phyloP scores from a whole-genome alignment of 2,797 vertebrate species.

The Malacoraja senta region DNA sequence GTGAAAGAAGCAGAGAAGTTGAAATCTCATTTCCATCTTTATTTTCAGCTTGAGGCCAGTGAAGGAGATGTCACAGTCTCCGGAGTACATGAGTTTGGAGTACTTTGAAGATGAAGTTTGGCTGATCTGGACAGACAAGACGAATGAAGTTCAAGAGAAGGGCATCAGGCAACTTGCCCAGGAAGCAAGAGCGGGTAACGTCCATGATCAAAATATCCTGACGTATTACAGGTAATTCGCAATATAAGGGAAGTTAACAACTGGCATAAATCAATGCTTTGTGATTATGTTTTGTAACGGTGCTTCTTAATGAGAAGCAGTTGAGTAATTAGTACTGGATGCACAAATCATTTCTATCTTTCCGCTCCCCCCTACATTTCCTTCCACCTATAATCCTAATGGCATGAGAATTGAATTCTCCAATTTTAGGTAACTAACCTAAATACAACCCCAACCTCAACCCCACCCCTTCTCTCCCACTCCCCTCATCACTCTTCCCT shows the following conservation, averaged over 20 bases:
- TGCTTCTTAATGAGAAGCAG: not conserved
- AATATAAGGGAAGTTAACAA: not conserved
- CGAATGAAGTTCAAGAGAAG: constrained; percentile 78
- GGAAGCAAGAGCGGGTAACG: constrained; percentile 84
- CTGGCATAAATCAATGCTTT: not conserved
- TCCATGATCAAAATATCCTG: constrained; percentile 84
- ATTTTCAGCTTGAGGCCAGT: constrained; percentile 70
- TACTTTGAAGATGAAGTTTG: constrained; percentile 91
- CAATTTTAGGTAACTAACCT: too few species aligned
- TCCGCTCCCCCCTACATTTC: too few species aligned
- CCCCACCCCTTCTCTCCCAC: too few species aligned
- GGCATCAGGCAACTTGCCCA: constrained; percentile 84
- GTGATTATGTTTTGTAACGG: not conserved
- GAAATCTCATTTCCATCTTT: not conserved
- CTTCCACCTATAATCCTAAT: too few species aligned
- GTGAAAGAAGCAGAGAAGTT: not conserved
- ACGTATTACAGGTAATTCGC: constrained; percentile 82
- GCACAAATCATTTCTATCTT: too few species aligned
- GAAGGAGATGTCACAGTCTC: constrained; percentile 68
- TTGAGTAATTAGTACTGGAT: too few species aligned
- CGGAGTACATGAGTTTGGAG: constrained; percentile 76
- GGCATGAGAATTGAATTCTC: too few species aligned
- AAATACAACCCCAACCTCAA: too few species aligned
- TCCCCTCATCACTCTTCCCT: too few species aligned
- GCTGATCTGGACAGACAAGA: constrained; percentile 87